Conservation (phyloP, 2,797 vertebrate genomes). For the Remorina albescens region DNA sequence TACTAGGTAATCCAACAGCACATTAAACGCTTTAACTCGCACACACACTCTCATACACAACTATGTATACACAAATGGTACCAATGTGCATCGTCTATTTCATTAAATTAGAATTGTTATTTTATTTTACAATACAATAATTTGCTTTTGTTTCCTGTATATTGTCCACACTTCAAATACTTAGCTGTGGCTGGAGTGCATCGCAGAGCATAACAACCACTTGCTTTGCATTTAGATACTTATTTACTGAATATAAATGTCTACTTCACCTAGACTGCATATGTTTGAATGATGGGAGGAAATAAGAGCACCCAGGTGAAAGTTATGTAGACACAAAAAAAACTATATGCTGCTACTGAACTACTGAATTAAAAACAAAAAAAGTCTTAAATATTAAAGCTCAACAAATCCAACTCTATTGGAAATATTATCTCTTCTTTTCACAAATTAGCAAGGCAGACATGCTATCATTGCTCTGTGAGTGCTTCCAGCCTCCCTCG, state of each 20-base stretch:
- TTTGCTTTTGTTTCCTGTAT: background rate
- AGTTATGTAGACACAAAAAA: background rate
- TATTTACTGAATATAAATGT: background rate
- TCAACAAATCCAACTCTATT: background rate
- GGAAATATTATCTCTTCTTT: conserved; percentile 13
- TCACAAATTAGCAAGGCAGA: conserved; percentile 35
- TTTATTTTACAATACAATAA: background rate
- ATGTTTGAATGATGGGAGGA: background rate
- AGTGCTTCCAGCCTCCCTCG: conserved; percentile 53
- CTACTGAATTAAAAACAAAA: too few relatives aligned
- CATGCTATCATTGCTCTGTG: conserved; percentile 38
- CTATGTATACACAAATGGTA: background rate
- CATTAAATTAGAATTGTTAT: background rate
- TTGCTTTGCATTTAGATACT: background rate
- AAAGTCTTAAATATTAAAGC: too few relatives aligned
- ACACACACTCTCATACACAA: background rate
- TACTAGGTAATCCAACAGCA: conserved; percentile 32
- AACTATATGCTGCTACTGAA: background rate
- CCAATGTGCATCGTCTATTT: background rate
- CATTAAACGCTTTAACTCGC: background rate
- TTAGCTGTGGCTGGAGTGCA: background rate
- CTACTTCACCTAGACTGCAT: background rate
- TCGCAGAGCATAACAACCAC: background rate
- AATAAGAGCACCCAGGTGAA: background rate
- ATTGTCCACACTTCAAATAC: background rate